Conservation (phyloP, 2,797 vertebrate genomes). For the Poecile montanus region DNA sequence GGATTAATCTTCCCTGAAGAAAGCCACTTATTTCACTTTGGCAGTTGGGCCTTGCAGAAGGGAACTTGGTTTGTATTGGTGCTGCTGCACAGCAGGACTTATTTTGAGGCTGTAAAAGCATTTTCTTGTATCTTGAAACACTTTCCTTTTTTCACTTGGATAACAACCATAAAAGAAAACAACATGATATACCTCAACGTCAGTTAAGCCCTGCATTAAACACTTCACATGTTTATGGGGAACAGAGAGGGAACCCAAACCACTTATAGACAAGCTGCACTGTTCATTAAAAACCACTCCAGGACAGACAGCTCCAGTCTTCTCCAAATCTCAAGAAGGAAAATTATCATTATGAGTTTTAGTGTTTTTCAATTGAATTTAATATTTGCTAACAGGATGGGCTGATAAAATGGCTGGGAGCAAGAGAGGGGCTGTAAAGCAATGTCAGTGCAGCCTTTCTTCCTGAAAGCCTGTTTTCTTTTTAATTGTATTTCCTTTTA, state of each 20-base stretch:
- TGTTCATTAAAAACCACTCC: neutral
- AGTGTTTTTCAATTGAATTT: neutral
- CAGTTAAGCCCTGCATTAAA: neutral
- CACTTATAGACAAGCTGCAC: neutral
- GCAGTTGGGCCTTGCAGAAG: neutral
- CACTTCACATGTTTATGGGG: neutral
- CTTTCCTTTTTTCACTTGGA: neutral
- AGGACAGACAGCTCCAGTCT: neutral
- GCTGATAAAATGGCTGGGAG: neutral
- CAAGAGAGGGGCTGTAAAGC: neutral
- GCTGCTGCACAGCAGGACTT: neutral
- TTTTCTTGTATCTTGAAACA: conserved; percentile 1
- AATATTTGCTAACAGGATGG: neutral
- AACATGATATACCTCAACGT: neutral
- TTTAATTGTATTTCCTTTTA: neutral
- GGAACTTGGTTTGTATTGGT: neutral
- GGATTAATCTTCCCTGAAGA: neutral
- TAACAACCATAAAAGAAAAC: neutral
- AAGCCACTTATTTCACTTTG: neutral
- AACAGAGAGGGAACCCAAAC: neutral
- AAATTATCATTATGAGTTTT: neutral
- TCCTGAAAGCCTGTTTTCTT: neutral
- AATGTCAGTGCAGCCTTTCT: neutral
- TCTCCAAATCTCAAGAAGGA: neutral
- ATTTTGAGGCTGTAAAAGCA: neutral